Evolutionary conservation across 1,140 invertebrate genomes (phyloP).

Genomic region (Mizuhopecten yessoensis): DNA sequence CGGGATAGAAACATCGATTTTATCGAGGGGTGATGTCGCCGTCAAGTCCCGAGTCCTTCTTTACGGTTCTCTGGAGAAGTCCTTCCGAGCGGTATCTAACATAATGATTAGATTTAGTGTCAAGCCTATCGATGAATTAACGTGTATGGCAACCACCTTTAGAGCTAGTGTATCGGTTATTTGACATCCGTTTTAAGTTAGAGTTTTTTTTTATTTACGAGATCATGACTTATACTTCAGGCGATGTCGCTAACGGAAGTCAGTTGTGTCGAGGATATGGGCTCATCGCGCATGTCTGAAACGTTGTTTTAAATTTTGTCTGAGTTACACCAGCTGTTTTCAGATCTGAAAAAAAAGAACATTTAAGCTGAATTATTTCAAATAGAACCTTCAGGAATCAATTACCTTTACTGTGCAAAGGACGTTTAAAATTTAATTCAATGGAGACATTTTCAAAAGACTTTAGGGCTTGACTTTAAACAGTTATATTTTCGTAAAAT

Average conservation of each 20-base stretch:
- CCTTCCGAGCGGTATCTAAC: neutral
- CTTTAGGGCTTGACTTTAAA: neutral
- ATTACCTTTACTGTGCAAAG: neutral
- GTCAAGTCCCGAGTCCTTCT: neutral
- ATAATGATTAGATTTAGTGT: constrained; percentile 27
- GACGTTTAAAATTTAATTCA: neutral
- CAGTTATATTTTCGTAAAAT: neutral
- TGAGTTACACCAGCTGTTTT: neutral
- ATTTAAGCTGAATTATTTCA: neutral
- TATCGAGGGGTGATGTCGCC: constrained; percentile 7
- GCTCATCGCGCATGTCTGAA: too few species aligned
- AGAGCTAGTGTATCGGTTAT: neutral
- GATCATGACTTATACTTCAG: neutral
- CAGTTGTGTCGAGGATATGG: neutral
- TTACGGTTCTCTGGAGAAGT: neutral
- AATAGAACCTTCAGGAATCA: neutral
- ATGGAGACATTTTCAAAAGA: neutral
- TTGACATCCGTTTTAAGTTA: neutral
- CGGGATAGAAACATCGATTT: constrained; percentile 22
- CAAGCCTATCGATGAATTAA: neutral
- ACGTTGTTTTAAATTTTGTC: neutral
- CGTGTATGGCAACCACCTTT: neutral
- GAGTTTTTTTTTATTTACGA: neutral
- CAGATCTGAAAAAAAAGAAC: too few species aligned
- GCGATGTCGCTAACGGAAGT: neutral